Evolutionary conservation across 30 jellyfish, hydroid and myxozoan species (phyloP), one percentile per base, ranked within the genome.

Genomic region (Hydractinia symbiolongicarpus): DNA sequence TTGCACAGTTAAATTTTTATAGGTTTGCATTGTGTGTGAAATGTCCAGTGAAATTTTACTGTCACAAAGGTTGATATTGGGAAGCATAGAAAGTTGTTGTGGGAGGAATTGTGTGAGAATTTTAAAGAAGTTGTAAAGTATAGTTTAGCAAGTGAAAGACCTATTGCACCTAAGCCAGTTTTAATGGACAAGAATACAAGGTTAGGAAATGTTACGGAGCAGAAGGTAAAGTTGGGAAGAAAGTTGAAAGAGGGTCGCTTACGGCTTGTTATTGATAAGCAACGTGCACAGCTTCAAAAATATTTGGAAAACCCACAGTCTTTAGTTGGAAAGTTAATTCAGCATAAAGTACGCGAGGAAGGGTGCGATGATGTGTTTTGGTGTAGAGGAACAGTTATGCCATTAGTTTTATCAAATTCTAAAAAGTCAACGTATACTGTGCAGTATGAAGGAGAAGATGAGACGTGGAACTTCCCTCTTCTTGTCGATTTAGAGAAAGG

Each of bases 271-370:
- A 50, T 9, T 50, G n/a, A 73, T 9, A 75, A 73, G 75, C 30
- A 17, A 73, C 15, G 51, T 21, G 44, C 15, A 10, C 74, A 16
- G n/a, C 74, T 73, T 21, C 74, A 14, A 50, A 53, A 15, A 44
- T 73, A 9, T 73, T 30, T 73, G n/a, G 82, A 17, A 11, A 53
- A 73, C 44, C 82, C 82, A 10, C 19, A 73, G n/a, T 14, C 11
- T 14, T 13, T 73, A 9, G 82, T 73, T 21, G 82, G 82, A 17
- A 73, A 50, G 51, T 9, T 17, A 9, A 50, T 73, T 73, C 74
- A 50, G 40, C 75, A 73, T 50, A 14, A 76, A 16, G 82, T 73
- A 9, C 15, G 75, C 30, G 76, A 73, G 44, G 82, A 73, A 73
- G 82, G 44, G n/a, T 75, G 50, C 13, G 78, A 68, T 10, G 53